Base-by-base conservation (phyloP, 1,140 invertebrate genomes). In the Drosophila kepulauana region DNA sequence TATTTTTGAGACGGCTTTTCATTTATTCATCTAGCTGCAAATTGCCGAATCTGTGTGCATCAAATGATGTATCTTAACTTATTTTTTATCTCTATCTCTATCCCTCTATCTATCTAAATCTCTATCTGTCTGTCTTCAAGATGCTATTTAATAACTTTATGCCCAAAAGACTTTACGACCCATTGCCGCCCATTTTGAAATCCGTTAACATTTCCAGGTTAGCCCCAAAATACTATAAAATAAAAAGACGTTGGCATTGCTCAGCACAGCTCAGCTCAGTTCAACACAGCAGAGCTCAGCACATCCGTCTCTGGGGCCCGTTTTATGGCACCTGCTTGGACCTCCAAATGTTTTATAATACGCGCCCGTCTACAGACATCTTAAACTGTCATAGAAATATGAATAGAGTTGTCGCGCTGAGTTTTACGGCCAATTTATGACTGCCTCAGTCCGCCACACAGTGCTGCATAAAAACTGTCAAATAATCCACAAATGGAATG, bases 1-100 rank as follows among this genome's bases (percentile, higher is more conserved):
- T 87, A 87, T 82, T 82, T 80, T 75, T 54, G 61, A 61, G 20
- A 25, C 67, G 57, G 33, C 52, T 58, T 57, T 71, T 64, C 73
- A 56, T 57, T 54, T 68, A 35, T 46, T 3, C 54, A 28, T 41
- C 67, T 62, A 35, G 25, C 46, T 54, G 30, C 38, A n/a, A 41
- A 10, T 41, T 2, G 41, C 5, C n/a, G 5, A 46, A 5, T 20
- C 28, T 52, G 52, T 11, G 33, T 11, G 33, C 13, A 57, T 48
- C 46, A 25, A 25, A 25, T 25, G 20, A 25, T 25, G 20, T 48
- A 48, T 48, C 46, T 25, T 25, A 25, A 25, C 20, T 25, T 48
- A 46, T 30, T 5, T 30, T 52, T 28, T 30, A 52, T 35, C 25
- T 52, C 3, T 52, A 6, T 13, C 11, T 52, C 28, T 33, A 11